Percentiles rank a stretch among this genome's conserved stretches.
phyloP scores from a whole-genome alignment of 2,888 invertebrate species.

The Lycia hirtaria region DNA sequence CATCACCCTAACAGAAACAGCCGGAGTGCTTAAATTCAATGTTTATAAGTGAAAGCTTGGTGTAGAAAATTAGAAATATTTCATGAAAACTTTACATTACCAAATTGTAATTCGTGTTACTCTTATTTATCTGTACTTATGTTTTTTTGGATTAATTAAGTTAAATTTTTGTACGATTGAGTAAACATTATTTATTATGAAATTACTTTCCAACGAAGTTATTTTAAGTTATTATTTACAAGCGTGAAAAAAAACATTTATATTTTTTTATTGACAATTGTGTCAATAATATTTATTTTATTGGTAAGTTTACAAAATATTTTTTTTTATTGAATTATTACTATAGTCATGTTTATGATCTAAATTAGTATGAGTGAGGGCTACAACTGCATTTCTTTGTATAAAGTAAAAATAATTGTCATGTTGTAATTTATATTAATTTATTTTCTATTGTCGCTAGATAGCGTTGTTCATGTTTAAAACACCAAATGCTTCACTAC shows the following conservation, averaged over 20 bases:
- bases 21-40: constrained; percentile 16
- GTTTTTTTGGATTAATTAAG: constrained; percentile 16
- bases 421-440: neutral
- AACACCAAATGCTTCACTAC: no score
- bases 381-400: constrained; percentile 6
- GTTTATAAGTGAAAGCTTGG: constrained; percentile 9
- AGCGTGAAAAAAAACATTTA: neutral
- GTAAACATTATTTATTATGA: constrained; percentile 1
- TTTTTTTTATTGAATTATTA: neutral
- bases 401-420: neutral
- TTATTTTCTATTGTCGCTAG: no score
- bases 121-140: constrained; percentile 35
- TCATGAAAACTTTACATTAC: neutral
- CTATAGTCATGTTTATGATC: neutral
- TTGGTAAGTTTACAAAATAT: constrained; percentile 2
- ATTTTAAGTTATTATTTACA: neutral
- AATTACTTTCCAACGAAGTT: constrained; percentile 21
- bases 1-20: neutral
- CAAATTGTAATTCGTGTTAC: constrained; percentile 16
- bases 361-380: neutral
- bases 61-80: constrained; percentile 12
- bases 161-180: constrained; percentile 17
- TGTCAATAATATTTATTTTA: constrained; percentile 4
- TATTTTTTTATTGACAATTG: neutral
- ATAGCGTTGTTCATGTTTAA: no score